These are phyloP conservation scores for Nesidiocoris tenuis DNA, from an alignment of 2,888 invertebrate genomes.

Conservation along the genomic window DNA sequence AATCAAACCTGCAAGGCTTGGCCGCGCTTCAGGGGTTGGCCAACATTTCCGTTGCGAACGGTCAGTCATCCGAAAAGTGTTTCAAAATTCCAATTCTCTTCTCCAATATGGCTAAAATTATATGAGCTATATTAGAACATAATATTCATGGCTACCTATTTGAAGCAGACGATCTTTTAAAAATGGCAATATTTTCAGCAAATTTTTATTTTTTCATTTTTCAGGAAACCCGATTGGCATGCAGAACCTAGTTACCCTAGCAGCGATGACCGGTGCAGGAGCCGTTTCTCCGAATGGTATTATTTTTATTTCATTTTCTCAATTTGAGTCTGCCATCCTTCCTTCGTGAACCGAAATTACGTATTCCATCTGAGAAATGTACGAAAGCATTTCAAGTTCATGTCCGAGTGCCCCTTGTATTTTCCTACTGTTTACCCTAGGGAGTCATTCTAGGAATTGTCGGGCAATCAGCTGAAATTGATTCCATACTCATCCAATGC, in stretches of 20 bases:
- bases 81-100: no score
- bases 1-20: constrained; percentile 62
- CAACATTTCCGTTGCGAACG: constrained; percentile 54
- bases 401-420: constrained; percentile 21
- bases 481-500: not conserved
- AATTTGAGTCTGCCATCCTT: no score
- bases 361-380: not conserved
- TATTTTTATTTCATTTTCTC: no score
- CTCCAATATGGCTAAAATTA: no score
- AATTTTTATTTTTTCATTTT: no score
- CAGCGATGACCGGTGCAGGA: constrained; percentile 68
- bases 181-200: no score
- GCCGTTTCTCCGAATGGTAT: constrained; percentile 60
- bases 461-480: not conserved
- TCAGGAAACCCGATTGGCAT: constrained; percentile 70
- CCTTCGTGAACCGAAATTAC: no score
- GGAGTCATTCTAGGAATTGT: no score
- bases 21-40: constrained; percentile 61
- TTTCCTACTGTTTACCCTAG: constrained; percentile 6
- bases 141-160: no score
- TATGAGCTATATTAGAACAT: no score
- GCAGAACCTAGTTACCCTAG: constrained; percentile 88
- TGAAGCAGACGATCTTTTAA: no score
- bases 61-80: no score
- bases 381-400: constrained; percentile 16